A percentile compares a stretch with the other conserved stretches of the same genome.
Conservation (phyloP, 1,140 invertebrate genomes). For the Drosophila burlai region DNA sequence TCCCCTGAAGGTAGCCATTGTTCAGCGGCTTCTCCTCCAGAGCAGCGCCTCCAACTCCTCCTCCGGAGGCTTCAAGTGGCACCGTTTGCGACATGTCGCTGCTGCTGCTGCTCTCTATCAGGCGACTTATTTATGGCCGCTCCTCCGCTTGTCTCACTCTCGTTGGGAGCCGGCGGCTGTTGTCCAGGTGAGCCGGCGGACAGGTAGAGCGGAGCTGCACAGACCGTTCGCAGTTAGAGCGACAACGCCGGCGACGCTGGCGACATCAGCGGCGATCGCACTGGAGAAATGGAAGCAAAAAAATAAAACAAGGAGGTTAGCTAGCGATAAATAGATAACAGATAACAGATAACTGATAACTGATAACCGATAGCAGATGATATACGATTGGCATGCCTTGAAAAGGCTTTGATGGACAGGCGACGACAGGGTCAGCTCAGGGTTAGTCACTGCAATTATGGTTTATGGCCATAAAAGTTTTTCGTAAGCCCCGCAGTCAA, state of each 20-base stretch:
- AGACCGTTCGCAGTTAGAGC: slow-evolving; percentile 40
- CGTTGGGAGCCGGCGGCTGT: not conserved
- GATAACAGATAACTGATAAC: not conserved
- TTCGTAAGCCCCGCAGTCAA: not conserved
- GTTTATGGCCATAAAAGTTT: not conserved
- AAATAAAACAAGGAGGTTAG: slow-evolving; percentile 3
- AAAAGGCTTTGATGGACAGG: not conserved
- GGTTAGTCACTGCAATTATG: not conserved
- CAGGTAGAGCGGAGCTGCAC: slow-evolving; percentile 19
- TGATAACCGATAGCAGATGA: not conserved
- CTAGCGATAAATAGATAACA: slow-evolving; percentile 3
- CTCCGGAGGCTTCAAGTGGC: slow-evolving; percentile 8
- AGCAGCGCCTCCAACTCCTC: not conserved
- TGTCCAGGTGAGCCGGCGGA: slow-evolving; percentile 3
- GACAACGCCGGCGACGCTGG: slow-evolving; percentile 39
- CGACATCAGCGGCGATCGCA: slow-evolving; percentile 42
- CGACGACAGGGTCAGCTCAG: slow-evolving; percentile 1
- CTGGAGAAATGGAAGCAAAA: not conserved
- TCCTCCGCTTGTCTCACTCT: slow-evolving; percentile 1
- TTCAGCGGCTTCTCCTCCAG: slow-evolving; percentile 51
- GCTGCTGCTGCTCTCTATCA: slow-evolving; percentile 14
- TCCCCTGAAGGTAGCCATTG: slow-evolving; percentile 74
- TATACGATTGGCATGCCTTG: slow-evolving; percentile 12
- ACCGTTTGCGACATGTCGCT: slow-evolving; percentile 22
- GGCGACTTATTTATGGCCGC: slow-evolving; percentile 27